Conservation (phyloP, 2,797 vertebrate species). For the Aulostomus chinensis region DNA sequence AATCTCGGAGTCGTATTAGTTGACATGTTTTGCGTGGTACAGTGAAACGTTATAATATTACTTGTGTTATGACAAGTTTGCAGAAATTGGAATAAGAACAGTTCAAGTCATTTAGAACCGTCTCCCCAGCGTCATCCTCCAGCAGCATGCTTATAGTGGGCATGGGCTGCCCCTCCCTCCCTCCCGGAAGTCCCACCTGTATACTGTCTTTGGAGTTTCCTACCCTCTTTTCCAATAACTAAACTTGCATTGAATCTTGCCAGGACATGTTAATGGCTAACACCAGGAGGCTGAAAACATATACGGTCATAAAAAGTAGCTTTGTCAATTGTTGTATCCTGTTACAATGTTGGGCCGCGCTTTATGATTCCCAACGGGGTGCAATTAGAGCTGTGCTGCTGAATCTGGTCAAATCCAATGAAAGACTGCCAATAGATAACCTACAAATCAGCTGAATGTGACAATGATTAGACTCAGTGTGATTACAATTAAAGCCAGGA, state of each 20-base stretch:
- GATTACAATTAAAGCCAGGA: conserved; percentile 35
- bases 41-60: too few relatives aligned
- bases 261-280: conserved; percentile 15
- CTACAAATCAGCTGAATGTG: conserved; percentile 62
- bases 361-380: conserved; percentile 56
- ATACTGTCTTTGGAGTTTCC: too few relatives aligned
- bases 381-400: conserved; percentile 56
- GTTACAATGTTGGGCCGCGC: conserved; percentile 28
- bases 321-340: conserved; percentile 36
- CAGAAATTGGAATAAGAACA: too few relatives aligned
- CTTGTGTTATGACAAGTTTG: too few relatives aligned
- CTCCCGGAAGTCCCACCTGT: too few relatives aligned
- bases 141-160: too few relatives aligned
- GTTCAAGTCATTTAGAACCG: too few relatives aligned
- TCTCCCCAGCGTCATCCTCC: too few relatives aligned
- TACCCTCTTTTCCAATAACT: not conserved
- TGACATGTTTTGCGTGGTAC: too few relatives aligned
- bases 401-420: conserved; percentile 58
- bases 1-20: too few relatives aligned
- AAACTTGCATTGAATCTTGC: conserved; percentile 20
- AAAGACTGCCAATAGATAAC: conserved; percentile 47
- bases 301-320: conserved; percentile 32
- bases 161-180: too few relatives aligned
- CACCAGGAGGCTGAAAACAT: conserved; percentile 33
- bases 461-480: conserved; percentile 56